Conservation (phyloP, 2,113 vertebrate species). For the Cyphomyrus discorhynchus region DNA sequence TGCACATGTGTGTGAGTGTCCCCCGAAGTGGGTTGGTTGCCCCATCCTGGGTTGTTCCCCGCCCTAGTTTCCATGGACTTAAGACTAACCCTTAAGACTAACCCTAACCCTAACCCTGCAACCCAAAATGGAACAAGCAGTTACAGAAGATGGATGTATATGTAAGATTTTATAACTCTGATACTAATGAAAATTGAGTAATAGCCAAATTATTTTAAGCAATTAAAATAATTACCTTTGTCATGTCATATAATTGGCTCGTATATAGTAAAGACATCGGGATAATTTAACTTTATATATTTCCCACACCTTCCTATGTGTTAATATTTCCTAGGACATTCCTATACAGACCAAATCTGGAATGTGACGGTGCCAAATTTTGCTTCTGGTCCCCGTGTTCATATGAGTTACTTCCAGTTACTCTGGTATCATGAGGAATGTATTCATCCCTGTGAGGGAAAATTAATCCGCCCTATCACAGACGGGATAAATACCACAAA, state of each 20-base stretch:
- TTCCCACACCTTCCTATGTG: neutral
- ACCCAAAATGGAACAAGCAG: neutral
- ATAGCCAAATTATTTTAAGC: neutral
- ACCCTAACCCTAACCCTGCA: no score
- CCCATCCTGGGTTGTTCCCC: neutral
- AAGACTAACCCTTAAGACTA: no score
- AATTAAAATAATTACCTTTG: neutral
- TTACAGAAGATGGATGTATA: neutral
- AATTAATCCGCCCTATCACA: no score
- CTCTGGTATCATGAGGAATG: neutral
- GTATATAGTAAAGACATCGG: neutral
- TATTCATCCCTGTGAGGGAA: neutral
- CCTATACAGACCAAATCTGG: neutral
- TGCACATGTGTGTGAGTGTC: no score
- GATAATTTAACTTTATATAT: neutral
- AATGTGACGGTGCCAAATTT: neutral
- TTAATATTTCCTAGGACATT: neutral
- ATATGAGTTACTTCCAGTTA: neutral
- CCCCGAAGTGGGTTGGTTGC: neutral
- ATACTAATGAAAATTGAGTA: neutral
- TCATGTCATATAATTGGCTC: neutral
- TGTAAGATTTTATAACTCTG: neutral
- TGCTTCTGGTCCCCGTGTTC: neutral
- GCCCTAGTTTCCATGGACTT: neutral
- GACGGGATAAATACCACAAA: no score